phyloP scores from a whole-genome alignment of 2,888 invertebrate genomes.

The Tetragnatha montana region DNA sequence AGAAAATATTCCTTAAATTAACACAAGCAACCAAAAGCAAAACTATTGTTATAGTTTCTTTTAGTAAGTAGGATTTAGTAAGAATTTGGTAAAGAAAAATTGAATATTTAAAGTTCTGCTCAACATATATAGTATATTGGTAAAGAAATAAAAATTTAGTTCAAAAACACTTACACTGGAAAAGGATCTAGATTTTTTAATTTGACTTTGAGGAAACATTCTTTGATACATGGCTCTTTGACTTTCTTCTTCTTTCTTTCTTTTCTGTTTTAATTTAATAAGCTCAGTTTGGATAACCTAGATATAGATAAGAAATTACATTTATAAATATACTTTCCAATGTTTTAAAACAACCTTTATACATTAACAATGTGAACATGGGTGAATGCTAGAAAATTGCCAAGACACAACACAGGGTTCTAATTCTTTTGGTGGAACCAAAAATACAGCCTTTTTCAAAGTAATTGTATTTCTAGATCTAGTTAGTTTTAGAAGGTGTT shows the following conservation, averaged over 20 bases:
- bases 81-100: background rate
- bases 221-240: slow-evolving; percentile 69
- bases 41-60: too few species aligned
- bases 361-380: too few species aligned
- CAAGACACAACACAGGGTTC: too few species aligned
- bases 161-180: slow-evolving; percentile 34
- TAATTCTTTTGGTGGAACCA: too few species aligned
- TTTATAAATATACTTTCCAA: too few species aligned
- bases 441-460: too few species aligned
- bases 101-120: background rate
- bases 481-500: too few species aligned
- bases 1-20: background rate
- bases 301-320: too few species aligned
- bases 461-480: too few species aligned
- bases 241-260: slow-evolving; percentile 55
- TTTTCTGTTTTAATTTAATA: slow-evolving; percentile 43
- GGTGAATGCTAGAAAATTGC: too few species aligned
- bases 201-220: slow-evolving; percentile 58
- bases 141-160: background rate
- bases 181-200: slow-evolving; percentile 24
- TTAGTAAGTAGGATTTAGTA: background rate
- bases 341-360: too few species aligned
- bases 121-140: background rate
- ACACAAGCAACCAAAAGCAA: too few species aligned
- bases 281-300: slow-evolving; percentile 69